Evolutionary conservation across 2,888 invertebrate genomes (phyloP).

Genomic region (Xestia sexstrigata): DNA sequence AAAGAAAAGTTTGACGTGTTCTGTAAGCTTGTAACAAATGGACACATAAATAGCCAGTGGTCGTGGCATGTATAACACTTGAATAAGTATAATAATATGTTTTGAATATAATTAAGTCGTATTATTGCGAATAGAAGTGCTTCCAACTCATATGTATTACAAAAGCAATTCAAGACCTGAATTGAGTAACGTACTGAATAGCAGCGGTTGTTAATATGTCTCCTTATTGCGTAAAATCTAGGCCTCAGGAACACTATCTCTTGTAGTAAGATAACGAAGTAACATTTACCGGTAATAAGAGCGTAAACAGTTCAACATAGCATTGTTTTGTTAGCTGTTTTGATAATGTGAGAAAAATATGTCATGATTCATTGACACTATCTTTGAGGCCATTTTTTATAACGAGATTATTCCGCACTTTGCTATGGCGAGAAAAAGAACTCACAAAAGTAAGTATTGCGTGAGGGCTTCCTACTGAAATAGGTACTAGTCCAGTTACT

Average conservation of each 20-base stretch:
- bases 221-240: conserved; percentile 35
- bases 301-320: conserved; percentile 31
- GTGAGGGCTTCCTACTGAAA: neutral
- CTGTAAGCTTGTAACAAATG: neutral
- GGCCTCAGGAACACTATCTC: conserved; percentile 30
- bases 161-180: neutral
- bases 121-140: neutral
- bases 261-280: conserved; percentile 25
- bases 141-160: neutral
- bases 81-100: neutral
- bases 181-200: conserved; percentile 5
- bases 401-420: conserved; percentile 24
- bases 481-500: neutral
- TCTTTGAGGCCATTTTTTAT: conserved; percentile 24
- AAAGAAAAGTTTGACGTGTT: neutral
- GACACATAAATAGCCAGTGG: neutral
- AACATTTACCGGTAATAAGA: conserved; percentile 22
- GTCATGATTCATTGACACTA: conserved; percentile 47
- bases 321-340: conserved; percentile 40
- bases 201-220: neutral
- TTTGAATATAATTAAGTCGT: neutral
- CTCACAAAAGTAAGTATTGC: neutral
- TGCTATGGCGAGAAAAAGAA: neutral
- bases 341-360: conserved; percentile 48
- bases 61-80: neutral